phyloP scores from a whole-genome alignment of 2,888 invertebrate species.

The Drepana falcataria region DNA sequence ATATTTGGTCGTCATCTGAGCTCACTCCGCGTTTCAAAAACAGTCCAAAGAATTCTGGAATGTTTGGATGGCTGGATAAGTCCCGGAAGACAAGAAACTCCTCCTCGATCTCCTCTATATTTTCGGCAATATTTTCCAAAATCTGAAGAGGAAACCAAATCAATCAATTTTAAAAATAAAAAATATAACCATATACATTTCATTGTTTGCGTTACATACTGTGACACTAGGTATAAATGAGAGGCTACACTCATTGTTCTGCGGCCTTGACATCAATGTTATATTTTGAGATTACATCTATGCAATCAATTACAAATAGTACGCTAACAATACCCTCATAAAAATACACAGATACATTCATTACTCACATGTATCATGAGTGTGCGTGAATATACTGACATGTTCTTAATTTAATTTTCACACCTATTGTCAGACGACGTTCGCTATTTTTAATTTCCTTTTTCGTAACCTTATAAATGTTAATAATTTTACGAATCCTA shows the following conservation, averaged over 20 bases:
- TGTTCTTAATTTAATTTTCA: not conserved
- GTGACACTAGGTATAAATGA: conserved; percentile 42
- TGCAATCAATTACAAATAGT: conserved; percentile 52
- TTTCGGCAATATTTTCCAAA: conserved; percentile 87
- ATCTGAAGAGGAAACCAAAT: conserved; percentile 59
- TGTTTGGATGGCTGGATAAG: conserved; percentile 85
- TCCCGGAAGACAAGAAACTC: conserved; percentile 87
- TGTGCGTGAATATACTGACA: conserved; percentile 11
- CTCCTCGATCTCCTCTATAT: conserved; percentile 90
- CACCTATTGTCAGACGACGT: not conserved
- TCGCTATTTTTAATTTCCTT: not conserved
- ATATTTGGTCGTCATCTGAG: conserved; percentile 86
- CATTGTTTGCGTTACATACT: conserved; percentile 18
- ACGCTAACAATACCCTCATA: conserved; percentile 56
- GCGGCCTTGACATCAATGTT: conserved; percentile 65
- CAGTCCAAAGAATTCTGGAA: conserved; percentile 86
- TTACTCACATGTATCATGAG: conserved; percentile 17
- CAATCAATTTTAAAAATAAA: not conserved
- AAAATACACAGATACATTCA: conserved; percentile 29
- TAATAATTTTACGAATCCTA: too few relatives aligned
- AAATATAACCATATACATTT: conserved; percentile 4
- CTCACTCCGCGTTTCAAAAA: conserved; percentile 81
- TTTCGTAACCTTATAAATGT: too few relatives aligned
- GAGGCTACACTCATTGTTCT: conserved; percentile 54
- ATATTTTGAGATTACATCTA: conserved; percentile 57